Percentiles rank a stretch among this genome's conserved stretches.
Conservation (phyloP, 2,797 vertebrate species). For the Periophthalmus magnuspinnatus region DNA sequence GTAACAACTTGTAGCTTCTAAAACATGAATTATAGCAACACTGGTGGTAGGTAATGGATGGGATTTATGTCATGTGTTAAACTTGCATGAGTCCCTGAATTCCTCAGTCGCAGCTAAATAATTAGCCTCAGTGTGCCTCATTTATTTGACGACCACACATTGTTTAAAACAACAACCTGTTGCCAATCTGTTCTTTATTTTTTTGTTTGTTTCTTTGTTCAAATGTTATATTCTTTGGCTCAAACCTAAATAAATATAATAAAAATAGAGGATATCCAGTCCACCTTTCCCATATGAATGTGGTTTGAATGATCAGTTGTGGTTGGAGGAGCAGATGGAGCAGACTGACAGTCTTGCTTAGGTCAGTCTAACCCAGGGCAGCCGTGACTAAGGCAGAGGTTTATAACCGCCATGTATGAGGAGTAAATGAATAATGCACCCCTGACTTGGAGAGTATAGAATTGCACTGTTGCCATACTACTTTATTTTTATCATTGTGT, state of each 20-base stretch:
- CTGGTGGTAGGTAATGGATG: background rate
- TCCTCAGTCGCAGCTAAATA: constrained; percentile 8
- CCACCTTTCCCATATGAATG: too few relatives aligned
- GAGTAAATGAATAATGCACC: too few relatives aligned
- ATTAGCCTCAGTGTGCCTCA: constrained; percentile 5
- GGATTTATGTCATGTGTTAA: constrained; percentile 14
- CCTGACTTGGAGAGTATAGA: too few relatives aligned
- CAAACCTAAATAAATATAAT: background rate
- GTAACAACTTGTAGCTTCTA: background rate
- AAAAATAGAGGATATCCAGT: too few relatives aligned
- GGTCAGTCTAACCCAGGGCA: too few relatives aligned
- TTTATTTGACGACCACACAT: constrained; percentile 31
- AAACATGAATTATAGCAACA: background rate
- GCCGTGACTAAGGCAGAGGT: too few relatives aligned
- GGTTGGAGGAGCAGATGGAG: too few relatives aligned
- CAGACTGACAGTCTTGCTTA: too few relatives aligned
- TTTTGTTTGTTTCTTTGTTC: constrained; percentile 5
- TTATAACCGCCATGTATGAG: too few relatives aligned
- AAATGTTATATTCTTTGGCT: constrained; percentile 44
- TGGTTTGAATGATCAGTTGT: too few relatives aligned
- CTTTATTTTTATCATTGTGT: too few relatives aligned
- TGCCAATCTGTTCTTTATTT: constrained; percentile 33
- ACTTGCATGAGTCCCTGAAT: background rate
- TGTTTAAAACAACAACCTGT: constrained; percentile 30
- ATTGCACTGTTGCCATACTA: too few relatives aligned